A percentile compares a stretch with the other conserved stretches of the same genome.
phyloP scores from a whole-genome alignment of 2,888 invertebrate species.

The Cabera pusaria region DNA sequence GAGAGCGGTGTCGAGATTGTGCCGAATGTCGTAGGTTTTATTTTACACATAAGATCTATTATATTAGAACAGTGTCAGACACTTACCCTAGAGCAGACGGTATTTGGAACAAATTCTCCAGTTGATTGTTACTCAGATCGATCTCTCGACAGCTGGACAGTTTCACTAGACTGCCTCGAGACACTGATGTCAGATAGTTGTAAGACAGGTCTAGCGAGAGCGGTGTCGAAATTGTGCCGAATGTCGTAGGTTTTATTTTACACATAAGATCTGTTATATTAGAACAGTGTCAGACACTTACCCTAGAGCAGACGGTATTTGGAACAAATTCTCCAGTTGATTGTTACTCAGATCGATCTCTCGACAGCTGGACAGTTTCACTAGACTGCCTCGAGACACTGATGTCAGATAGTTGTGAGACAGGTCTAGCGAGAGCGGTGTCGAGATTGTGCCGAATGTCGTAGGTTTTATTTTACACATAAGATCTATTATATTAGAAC shows the following conservation, averaged over 20 bases:
- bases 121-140: constrained; percentile 86
- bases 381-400: constrained; percentile 85
- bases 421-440: constrained; percentile 89
- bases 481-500: too few relatives aligned
- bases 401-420: constrained; percentile 83
- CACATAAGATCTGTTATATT: too few relatives aligned
- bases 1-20: too few relatives aligned
- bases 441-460: constrained; percentile 92
- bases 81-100: too few relatives aligned
- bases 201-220: constrained; percentile 87
- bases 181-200: constrained; percentile 82
- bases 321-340: constrained; percentile 86
- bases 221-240: constrained; percentile 92
- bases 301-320: constrained; percentile 89
- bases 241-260: constrained; percentile 90
- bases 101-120: constrained; percentile 88
- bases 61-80: too few relatives aligned
- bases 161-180: constrained; percentile 86
- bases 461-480: constrained; percentile 90
- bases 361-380: constrained; percentile 89
- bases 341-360: constrained; percentile 87
- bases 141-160: constrained; percentile 88
- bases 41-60: too few relatives aligned
- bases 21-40: too few relatives aligned
- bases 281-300: too few relatives aligned